phyloP scores from a whole-genome alignment of 2,888 invertebrate species.

The Nowickia ferox region DNA sequence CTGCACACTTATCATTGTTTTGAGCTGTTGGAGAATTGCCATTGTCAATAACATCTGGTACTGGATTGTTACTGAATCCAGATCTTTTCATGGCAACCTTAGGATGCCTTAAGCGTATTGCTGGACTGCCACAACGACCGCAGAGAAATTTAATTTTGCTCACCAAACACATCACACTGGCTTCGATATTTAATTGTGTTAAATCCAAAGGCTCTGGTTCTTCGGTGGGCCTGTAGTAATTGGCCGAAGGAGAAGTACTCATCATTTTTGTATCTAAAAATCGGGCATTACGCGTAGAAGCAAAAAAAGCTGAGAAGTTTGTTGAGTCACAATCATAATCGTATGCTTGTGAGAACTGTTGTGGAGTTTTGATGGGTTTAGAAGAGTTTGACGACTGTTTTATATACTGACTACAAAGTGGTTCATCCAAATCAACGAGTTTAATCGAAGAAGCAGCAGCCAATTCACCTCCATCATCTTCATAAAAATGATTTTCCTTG shows the following conservation, averaged over 20 bases:
- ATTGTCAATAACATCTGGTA: constrained; percentile 81
- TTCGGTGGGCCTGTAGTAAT: constrained; percentile 91
- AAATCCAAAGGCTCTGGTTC: constrained; percentile 94
- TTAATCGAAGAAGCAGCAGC: constrained; percentile 58
- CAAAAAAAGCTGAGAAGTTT: constrained; percentile 72
- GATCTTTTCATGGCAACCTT: constrained; percentile 79
- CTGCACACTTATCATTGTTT: not conserved
- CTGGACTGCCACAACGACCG: constrained; percentile 89
- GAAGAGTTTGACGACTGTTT: constrained; percentile 22
- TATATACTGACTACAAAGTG: constrained; percentile 15
- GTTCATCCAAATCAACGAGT: constrained; percentile 75
- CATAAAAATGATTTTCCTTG: constrained; percentile 76
- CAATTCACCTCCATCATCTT: constrained; percentile 44
- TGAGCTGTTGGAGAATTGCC: constrained; percentile 71
- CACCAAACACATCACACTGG: constrained; percentile 92
- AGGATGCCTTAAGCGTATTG: constrained; percentile 86
- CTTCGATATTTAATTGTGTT: constrained; percentile 93
- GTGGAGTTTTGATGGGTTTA: constrained; percentile 33
- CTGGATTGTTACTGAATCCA: constrained; percentile 78
- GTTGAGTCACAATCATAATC: constrained; percentile 72
- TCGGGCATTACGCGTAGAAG: constrained; percentile 75
- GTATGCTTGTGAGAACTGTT: not conserved
- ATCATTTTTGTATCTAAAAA: constrained; percentile 85
- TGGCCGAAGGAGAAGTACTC: constrained; percentile 85
- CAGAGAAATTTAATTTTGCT: constrained; percentile 92